Conservation (phyloP, 2,797 vertebrate genomes). For the Urosaurus nigricauda region DNA sequence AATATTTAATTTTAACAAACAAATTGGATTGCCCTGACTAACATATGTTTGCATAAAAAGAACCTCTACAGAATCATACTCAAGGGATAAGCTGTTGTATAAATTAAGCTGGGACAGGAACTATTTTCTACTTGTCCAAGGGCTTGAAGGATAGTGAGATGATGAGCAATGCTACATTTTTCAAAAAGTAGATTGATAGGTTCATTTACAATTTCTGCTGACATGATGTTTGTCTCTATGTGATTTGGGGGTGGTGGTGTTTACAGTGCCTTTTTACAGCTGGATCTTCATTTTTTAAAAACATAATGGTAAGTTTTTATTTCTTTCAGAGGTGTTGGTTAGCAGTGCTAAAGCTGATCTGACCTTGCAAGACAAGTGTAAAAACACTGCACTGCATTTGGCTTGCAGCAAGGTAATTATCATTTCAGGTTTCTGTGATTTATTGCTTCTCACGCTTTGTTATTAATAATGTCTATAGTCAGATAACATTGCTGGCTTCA, state of each 20-base stretch:
- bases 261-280: neutral
- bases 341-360: slow-evolving; percentile 97
- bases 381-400: slow-evolving; percentile 97
- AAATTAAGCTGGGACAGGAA: neutral
- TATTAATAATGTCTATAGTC: neutral
- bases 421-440: neutral
- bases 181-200: neutral
- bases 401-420: slow-evolving; percentile 95
- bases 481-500: neutral
- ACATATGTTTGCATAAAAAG: neutral
- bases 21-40: neutral
- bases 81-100: neutral
- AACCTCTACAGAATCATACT: neutral
- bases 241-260: neutral
- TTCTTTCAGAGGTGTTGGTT: slow-evolving; percentile 91
- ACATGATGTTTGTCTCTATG: neutral
- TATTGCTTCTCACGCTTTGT: slow-evolving; percentile 18
- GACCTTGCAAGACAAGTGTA: slow-evolving; percentile 92
- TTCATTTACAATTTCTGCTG: neutral
- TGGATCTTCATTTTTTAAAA: slow-evolving; percentile 39
- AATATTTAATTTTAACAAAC: neutral
- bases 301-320: slow-evolving; percentile 58
- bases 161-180: neutral
- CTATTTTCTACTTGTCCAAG: neutral
- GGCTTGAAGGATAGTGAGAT: neutral